Base-by-base conservation (phyloP, 1,140 invertebrate species). In the Calosoma granatense region DNA sequence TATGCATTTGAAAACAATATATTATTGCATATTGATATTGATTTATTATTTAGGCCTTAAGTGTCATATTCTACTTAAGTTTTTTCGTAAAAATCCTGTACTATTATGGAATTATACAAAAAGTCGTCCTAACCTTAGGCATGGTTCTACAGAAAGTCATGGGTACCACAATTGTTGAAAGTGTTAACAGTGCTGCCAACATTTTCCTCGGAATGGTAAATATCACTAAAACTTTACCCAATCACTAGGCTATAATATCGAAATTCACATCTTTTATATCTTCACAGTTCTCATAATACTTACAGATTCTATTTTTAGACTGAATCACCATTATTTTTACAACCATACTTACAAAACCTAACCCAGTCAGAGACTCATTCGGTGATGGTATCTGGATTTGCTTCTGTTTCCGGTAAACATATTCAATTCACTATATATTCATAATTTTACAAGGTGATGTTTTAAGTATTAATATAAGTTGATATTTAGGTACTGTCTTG, bases 321-420 rank as follows among this genome's bases (percentile, higher is more conserved):
- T 1, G 95, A 98, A 78, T 86, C 90, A 17, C 87, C 92, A 0
- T 70, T 97, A 6, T 61, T 97, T n/a, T 85, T 97, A 39, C 84
- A 85, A 65, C 91, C 92, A 0, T 97, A 92, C 63, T 70, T 98
- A 9, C 65, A 74, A n/a, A 68, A 83, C 54, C 77, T 98, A 65
- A 97, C 94, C 0, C 76, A 81, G 41, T 96, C 92, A 0, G 95
- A 98, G 75, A 72, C 98, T 0, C 92, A 97, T 70, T 85, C 94
- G 0, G 78, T 98, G 14, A 92, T 97, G 88, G 83, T 88, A 2
- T 90, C 89, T 1, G 95, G 95, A 6, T 97, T 97, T 72, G 90
- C 94, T 0, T 95, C 94, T 6, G 92, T 97, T 17, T 93, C 94
- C 26, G 95, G 92, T 80, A 67, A 67, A 62, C 62, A 17, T 36